These are phyloP conservation scores for Coptodon rendalli DNA, from an alignment of 2,113 vertebrate genomes.

Conservation along the genomic window DNA sequence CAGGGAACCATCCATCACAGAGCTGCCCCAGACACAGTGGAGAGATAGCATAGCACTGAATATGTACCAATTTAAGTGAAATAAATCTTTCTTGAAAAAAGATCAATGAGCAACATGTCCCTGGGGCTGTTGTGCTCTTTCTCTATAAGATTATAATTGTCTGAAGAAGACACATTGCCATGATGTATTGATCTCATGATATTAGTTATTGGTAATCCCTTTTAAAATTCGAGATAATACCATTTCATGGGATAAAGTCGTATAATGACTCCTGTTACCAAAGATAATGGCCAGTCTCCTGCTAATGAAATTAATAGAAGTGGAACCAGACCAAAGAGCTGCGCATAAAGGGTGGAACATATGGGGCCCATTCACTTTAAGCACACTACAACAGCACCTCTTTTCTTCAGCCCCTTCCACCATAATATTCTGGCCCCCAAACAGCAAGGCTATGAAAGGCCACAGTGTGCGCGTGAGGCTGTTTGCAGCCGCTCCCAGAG, in stretches of 20 bases:
- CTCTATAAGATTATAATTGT: not conserved
- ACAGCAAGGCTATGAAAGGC: conserved; percentile 42
- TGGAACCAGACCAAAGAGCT: not conserved
- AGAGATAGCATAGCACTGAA: conserved; percentile 1
- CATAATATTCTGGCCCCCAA: conserved; percentile 16
- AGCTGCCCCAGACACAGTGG: not conserved
- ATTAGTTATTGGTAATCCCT: not conserved
- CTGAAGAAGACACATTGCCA: not conserved
- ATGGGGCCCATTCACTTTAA: not conserved
- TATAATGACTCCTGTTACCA: not conserved
- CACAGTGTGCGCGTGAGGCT: conserved; percentile 11
- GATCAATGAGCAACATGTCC: conserved; percentile 25
- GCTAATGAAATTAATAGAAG: not conserved
- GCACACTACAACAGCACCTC: conserved; percentile 18
- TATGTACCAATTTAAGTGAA: conserved; percentile 31
- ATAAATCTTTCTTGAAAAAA: conserved; percentile 27
- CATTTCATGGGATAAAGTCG: not conserved
- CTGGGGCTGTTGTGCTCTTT: not conserved
- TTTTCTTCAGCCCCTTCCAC: conserved; percentile 18
- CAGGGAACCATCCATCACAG: conserved; percentile 36
- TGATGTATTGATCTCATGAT: not conserved
- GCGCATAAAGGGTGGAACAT: not conserved
- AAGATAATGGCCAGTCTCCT: not conserved
- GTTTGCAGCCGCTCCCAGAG: conserved; percentile 11
- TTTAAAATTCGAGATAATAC: not conserved